Evolutionary conservation across 2,797 vertebrate species (phyloP).

Genomic region (Adrianichthys oophorus): DNA sequence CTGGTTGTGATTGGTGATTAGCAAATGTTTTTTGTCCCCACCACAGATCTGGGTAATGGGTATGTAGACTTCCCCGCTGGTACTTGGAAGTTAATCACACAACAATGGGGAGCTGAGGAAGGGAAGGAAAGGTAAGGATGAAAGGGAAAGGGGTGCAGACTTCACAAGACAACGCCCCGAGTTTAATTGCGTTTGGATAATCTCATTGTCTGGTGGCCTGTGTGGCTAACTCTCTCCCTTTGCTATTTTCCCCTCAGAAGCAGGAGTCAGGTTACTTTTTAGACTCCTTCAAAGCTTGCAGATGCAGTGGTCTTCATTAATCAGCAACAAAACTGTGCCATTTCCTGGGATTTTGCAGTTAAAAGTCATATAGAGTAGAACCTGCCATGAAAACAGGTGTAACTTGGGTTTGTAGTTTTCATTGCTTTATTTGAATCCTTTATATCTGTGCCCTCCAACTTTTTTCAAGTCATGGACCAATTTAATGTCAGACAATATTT

Average conservation of each 20-base stretch:
- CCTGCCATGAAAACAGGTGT: too few species aligned
- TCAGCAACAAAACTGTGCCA: too few species aligned
- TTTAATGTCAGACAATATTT: too few species aligned
- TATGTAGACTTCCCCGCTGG: conserved; percentile 60
- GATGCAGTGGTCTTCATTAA: conserved; percentile 1
- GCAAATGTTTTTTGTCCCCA: conserved; percentile 62
- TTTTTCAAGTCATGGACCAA: too few species aligned
- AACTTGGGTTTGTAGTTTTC: too few species aligned
- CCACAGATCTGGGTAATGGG: conserved; percentile 68
- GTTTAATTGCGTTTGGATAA: conserved; percentile 81
- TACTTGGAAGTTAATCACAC: conserved; percentile 77
- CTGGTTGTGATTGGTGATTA: conserved; percentile 72
- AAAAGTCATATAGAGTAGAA: too few species aligned
- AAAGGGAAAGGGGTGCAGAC: conserved; percentile 48
- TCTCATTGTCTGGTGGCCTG: conserved; percentile 70
- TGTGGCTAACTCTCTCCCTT: conserved; percentile 24
- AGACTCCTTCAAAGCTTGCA: conserved; percentile 14
- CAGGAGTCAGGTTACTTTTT: conserved; percentile 27
- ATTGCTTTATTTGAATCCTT: too few species aligned
- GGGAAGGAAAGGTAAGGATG: conserved; percentile 55
- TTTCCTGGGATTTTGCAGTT: too few species aligned
- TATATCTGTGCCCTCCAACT: too few species aligned
- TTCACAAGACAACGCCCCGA: conserved; percentile 62
- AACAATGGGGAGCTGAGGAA: conserved; percentile 69
- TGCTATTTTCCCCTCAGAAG: conserved; percentile 29